Evolutionary conservation across 2,797 vertebrate genomes (phyloP).

Genomic region (Rhinatrema bivittatum): DNA sequence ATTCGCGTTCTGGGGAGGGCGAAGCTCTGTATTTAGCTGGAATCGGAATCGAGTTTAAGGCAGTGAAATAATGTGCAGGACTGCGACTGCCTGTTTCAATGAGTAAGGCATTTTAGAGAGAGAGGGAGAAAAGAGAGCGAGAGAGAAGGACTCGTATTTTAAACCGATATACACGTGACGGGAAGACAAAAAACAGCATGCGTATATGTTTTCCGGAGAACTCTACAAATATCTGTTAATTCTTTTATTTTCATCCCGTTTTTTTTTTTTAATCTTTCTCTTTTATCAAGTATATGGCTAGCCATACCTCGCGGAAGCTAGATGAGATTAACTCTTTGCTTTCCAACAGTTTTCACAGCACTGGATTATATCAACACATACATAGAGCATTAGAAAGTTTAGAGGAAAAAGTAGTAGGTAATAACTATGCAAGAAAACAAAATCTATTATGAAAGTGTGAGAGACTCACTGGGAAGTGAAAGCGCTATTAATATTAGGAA

Average conservation of each 20-base stretch:
- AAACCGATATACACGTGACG: conserved; percentile 1
- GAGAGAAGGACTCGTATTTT: conserved; percentile 25
- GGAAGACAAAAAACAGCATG: conserved; percentile 8
- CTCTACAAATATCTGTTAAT: conserved; percentile 10
- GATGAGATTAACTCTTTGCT: too few relatives aligned
- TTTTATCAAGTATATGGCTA: conserved; percentile 6
- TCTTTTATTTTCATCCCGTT: neutral
- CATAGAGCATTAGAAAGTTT: too few relatives aligned
- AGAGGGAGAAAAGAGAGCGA: conserved; percentile 4
- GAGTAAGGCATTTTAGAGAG: conserved; percentile 25
- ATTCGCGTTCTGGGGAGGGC: conserved; percentile 17
- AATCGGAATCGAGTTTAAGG: conserved; percentile 7
- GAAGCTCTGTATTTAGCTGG: conserved; percentile 25
- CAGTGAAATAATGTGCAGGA: conserved; percentile 13
- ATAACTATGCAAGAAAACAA: conserved; percentile 11
- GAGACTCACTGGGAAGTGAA: conserved; percentile 31
- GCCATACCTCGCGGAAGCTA: too few relatives aligned
- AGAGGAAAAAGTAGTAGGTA: conserved; percentile 1
- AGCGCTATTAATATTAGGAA: too few relatives aligned
- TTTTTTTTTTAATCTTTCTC: neutral
- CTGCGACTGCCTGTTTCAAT: conserved; percentile 21
- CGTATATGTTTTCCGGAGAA: conserved; percentile 5
- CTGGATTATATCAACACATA: too few relatives aligned
- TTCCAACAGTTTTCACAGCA: too few relatives aligned
- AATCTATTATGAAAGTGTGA: conserved; percentile 30